These are phyloP conservation scores for Tetragonula carbonaria DNA, from an alignment of 2,888 invertebrate species.

Conservation along the genomic window DNA sequence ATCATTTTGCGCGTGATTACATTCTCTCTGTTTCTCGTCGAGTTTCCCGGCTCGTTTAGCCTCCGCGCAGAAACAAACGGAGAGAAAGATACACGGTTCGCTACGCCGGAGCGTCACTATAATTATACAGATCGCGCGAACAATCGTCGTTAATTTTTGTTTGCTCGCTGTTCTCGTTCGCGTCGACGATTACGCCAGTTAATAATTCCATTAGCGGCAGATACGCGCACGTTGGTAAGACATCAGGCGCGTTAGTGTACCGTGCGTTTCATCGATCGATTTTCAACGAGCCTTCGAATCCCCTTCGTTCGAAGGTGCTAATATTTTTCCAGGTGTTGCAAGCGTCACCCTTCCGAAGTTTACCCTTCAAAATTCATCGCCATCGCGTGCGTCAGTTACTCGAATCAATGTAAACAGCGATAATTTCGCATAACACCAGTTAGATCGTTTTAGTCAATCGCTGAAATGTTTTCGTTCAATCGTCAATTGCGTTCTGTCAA, in stretches of 20 bases:
- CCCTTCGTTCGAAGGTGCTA: background rate
- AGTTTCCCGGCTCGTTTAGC: background rate
- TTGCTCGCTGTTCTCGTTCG: slow-evolving; percentile 20
- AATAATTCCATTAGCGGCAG: slow-evolving; percentile 22
- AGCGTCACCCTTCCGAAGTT: background rate
- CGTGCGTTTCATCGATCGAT: slow-evolving; percentile 8
- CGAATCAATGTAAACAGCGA: no score
- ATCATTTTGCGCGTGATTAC: background rate
- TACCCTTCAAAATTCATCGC: no score
- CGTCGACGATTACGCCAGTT: background rate
- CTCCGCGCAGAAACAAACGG: background rate
- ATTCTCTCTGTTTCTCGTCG: background rate
- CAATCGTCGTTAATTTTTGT: slow-evolving; percentile 21
- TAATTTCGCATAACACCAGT: no score
- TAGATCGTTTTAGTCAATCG: no score
- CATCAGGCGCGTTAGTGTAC: slow-evolving; percentile 10
- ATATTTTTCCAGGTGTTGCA: slow-evolving; percentile 18
- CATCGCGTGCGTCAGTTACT: no score
- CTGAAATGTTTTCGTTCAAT: no score
- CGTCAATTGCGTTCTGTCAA: no score
- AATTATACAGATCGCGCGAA: background rate
- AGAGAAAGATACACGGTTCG: background rate
- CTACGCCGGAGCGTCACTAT: background rate
- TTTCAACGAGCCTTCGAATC: background rate
- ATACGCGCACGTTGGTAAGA: background rate